Evolutionary conservation across 2,888 invertebrate species (phyloP), one percentile per base, ranked within the genome.

Genomic region (Melolontha melolontha): DNA sequence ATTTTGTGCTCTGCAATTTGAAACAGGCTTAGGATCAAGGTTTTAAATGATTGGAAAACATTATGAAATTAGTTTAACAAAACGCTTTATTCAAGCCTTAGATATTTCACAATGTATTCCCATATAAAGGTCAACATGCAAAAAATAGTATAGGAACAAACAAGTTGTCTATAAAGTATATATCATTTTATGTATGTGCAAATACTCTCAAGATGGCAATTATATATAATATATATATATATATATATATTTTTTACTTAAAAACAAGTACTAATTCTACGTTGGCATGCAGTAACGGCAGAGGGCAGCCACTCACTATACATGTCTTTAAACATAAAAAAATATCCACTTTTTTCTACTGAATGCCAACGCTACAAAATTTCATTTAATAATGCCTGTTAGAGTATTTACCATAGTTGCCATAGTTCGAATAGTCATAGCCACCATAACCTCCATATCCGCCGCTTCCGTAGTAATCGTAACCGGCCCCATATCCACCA

Each of bases 401-500:
- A 70, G 70, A 70, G 82, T 90, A 90, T 89, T 89, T 92, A 91
- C 92, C 92, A 87, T 92, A 92, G 88, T 91, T 91, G 86, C 90
- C 90, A 86, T 92, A 92, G 86, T 90, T 91, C 83, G 91, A 89
- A 86, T 91, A 91, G 86, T 91, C 91, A 85, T 92, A 92, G 82
- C 92, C 91, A 81, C 92, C 91, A 85, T 92, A 92, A 79, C 90
- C 90, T 79, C 90, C 89, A 84, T 91, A 91, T 79, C 91, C 91
- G 85, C 92, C 59, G 44, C 59, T 90, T 80, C 92, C 91, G 82
- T 88, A 89, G 84, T 88, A 88, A 83, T 88, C 88, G 79, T 90
- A 90, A 77, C 91, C 90, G 79, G 89, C 88, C 80, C 90, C 87
- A 84, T 92, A 92, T 80, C 91, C 91, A 80, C 91, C 91, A 81